Base-by-base conservation (phyloP, 2,888 invertebrate genomes). In the Brassicogethes aeneus region DNA sequence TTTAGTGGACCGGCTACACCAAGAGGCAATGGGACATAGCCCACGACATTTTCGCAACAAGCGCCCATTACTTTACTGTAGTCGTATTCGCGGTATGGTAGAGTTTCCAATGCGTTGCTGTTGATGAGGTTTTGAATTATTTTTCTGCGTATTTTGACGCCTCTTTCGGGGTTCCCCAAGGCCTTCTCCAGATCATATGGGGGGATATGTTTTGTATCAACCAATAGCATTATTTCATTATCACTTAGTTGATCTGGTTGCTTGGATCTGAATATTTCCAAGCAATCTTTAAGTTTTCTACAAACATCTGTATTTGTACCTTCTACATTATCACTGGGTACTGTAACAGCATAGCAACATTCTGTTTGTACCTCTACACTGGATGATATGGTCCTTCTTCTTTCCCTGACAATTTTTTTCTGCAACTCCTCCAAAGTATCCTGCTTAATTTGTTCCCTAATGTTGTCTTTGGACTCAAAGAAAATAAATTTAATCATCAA, bases 41-140 rank as follows among this genome's bases (percentile, higher is more conserved):
- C 97, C 14, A 99, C 80, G 0, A 97, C 94, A 68, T 97, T 97
- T 66, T 99, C 97, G 68, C 96, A 97, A 62, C 97, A 99, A 8
- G 87, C 82, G 41, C 92, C 91, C 57, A 86, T 70, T 0, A 89
- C 61, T 50, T 82, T 83, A 41, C 77, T 80, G 61, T 94, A 95
- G 64, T 94, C 90, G 63, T 89, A 95, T 60, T 84, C 76, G 39
- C 77, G 70, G 59, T 84, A 93, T 0, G 95, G 93, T 40, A 94
- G 69, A 50, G 78, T 74, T 32, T 74, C 71, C 7, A 88, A 65
- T 3, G 47, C 50, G 16, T 47, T 43, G 17, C 80, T 78, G 2
- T 73, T 65, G 2, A 72, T 64, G 12, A 63, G 69, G 5, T 69
- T 61, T 2, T 74, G 72, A 1, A 90, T 64, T 0, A 90, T 73